phyloP scores from a whole-genome alignment of 2,797 vertebrate genomes.

The Enteromius argenteus region DNA sequence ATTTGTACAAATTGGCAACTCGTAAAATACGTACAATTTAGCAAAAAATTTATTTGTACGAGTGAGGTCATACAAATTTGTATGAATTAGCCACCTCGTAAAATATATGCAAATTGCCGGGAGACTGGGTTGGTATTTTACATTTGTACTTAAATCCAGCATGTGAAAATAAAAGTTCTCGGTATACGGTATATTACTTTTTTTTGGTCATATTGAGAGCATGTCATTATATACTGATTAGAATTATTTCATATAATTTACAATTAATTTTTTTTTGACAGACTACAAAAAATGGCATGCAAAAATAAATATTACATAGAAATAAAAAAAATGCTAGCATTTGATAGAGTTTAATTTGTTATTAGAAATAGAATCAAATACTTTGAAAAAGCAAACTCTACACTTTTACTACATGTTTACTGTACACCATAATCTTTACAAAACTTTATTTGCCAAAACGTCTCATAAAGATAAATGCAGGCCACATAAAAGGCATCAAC shows the following conservation, averaged over 20 bases:
- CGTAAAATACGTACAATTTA: too few relatives aligned
- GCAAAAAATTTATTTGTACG: too few relatives aligned
- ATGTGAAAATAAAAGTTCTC: neutral
- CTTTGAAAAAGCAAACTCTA: neutral
- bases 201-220: neutral
- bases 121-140: neutral
- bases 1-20: too few relatives aligned
- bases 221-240: too few relatives aligned
- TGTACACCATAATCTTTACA: neutral
- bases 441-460: neutral
- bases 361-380: neutral
- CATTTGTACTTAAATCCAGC: neutral
- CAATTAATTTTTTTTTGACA: neutral
- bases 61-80: too few relatives aligned
- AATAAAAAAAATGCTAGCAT: neutral
- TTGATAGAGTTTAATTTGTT: neutral
- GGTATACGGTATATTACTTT: too few relatives aligned
- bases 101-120: too few relatives aligned
- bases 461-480: slow-evolving; percentile 18
- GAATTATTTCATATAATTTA: neutral
- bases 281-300: neutral
- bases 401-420: neutral
- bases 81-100: too few relatives aligned
- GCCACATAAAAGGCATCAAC: slow-evolving; percentile 20
- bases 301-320: neutral